Evolutionary conservation across 2,113 vertebrate species (phyloP).

Genomic region (Electrona antarctica): DNA sequence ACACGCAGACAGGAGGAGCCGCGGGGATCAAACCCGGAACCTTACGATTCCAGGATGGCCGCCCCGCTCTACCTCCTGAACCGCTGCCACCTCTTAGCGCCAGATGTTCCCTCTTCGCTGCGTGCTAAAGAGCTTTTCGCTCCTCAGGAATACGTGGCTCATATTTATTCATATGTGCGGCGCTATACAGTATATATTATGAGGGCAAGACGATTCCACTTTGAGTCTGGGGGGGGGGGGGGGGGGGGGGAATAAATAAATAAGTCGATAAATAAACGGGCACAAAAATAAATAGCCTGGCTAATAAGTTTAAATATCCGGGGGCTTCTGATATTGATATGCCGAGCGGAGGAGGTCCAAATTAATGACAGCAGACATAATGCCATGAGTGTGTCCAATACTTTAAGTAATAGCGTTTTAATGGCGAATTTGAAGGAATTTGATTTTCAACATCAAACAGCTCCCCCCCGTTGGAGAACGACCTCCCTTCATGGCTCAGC

Average conservation of each 20-base stretch:
- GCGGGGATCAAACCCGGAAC: neutral
- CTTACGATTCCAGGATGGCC: neutral
- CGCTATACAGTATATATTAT: constrained; percentile 3
- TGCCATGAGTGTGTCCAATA: constrained; percentile 82
- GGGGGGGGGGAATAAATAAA: constrained; percentile 56
- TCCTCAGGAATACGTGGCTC: constrained; percentile 71
- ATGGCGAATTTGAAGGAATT: constrained; percentile 82
- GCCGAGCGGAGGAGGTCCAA: constrained; percentile 66
- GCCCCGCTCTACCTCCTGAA: constrained; percentile 26
- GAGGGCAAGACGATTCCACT: constrained; percentile 63
- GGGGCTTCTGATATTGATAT: constrained; percentile 68
- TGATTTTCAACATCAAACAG: constrained; percentile 83
- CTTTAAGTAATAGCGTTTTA: constrained; percentile 81
- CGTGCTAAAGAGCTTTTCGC: constrained; percentile 81
- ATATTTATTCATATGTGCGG: constrained; percentile 74
- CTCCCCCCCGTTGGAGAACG: constrained; percentile 37
- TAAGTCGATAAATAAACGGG: constrained; percentile 74
- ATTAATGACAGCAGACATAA: constrained; percentile 81
- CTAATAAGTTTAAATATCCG: constrained; percentile 81
- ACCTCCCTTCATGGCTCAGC: constrained; percentile 43
- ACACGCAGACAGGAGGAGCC: too few relatives aligned
- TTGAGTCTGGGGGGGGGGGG: constrained; percentile 26
- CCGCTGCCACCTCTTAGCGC: constrained; percentile 69
- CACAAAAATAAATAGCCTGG: constrained; percentile 71
- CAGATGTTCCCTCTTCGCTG: constrained; percentile 75